These are phyloP conservation scores for Drosophila fuyamai DNA, from an alignment of 1,140 invertebrate genomes.

Conservation along the genomic window DNA sequence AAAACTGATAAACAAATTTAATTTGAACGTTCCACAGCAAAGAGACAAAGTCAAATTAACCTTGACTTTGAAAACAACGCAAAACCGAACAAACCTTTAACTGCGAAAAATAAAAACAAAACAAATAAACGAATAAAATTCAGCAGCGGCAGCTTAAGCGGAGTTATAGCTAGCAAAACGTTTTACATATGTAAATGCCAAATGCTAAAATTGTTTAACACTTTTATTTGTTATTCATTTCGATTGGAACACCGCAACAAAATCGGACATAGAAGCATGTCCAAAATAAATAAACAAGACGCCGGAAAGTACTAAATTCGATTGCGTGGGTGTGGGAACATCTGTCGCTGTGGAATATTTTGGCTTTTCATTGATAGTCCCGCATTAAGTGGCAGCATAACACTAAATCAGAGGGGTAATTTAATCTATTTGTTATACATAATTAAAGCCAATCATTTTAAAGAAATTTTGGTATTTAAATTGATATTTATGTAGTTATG, in stretches of 20 bases:
- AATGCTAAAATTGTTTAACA: constrained; percentile 26
- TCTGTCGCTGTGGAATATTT: constrained; percentile 27
- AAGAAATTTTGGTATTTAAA: background rate
- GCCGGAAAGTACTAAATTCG: constrained; percentile 16
- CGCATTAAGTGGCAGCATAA: background rate
- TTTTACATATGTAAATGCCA: constrained; percentile 73
- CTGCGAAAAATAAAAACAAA: constrained; percentile 39
- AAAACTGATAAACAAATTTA: constrained; percentile 24
- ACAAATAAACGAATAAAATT: constrained; percentile 44
- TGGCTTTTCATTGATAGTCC: constrained; percentile 4
- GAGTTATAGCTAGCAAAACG: constrained; percentile 44
- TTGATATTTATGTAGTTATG: background rate
- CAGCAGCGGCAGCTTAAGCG: constrained; percentile 29
- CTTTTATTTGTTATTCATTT: constrained; percentile 41
- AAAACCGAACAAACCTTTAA: constrained; percentile 14
- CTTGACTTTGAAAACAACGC: constrained; percentile 73
- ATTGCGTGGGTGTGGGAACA: constrained; percentile 34
- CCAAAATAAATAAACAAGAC: constrained; percentile 27
- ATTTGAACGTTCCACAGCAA: constrained; percentile 39
- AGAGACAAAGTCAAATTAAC: constrained; percentile 49
- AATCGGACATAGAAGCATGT: background rate
- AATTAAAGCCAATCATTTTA: background rate
- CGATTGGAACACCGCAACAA: constrained; percentile 7
- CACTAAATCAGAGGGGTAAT: constrained; percentile 11
- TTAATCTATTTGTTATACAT: background rate